phyloP scores from a whole-genome alignment of 2,113 vertebrate species.

The Sinosuthora webbiana region DNA sequence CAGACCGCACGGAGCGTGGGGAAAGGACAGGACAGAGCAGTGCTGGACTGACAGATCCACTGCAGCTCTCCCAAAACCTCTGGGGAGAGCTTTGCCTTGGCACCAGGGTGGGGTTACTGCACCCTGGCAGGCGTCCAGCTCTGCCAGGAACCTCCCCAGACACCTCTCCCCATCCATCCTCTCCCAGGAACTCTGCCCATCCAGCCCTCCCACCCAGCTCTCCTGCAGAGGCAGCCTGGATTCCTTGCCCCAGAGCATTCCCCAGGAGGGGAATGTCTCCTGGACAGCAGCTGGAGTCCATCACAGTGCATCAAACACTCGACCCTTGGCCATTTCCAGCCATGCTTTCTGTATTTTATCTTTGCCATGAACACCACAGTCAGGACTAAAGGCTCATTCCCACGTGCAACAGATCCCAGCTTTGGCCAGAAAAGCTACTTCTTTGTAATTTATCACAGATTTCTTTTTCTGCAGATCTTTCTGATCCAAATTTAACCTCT shows the following conservation, averaged over 20 bases:
- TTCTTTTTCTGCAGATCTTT: background rate
- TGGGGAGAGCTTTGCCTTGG: accelerated
- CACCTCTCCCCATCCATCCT: background rate
- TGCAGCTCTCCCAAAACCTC: background rate
- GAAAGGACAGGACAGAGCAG: background rate
- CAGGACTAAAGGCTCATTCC: background rate
- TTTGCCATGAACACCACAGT: background rate
- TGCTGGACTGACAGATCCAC: background rate
- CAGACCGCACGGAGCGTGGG: accelerated
- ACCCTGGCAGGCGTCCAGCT: background rate
- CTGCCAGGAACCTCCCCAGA: background rate
- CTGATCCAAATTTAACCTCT: background rate
- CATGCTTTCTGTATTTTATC: background rate
- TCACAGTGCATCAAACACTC: background rate
- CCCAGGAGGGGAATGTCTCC: background rate
- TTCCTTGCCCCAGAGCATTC: accelerated
- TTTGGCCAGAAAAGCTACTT: background rate
- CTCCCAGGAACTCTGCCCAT: too few species aligned
- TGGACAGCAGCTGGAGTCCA: background rate
- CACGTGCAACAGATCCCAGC: background rate
- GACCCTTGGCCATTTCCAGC: background rate
- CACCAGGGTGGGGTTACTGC: background rate
- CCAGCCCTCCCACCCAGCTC: background rate
- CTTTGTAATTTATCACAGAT: background rate
- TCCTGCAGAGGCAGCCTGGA: background rate